Base-by-base conservation (phyloP, 1,140 invertebrate species). In the Pantala flavescens region DNA sequence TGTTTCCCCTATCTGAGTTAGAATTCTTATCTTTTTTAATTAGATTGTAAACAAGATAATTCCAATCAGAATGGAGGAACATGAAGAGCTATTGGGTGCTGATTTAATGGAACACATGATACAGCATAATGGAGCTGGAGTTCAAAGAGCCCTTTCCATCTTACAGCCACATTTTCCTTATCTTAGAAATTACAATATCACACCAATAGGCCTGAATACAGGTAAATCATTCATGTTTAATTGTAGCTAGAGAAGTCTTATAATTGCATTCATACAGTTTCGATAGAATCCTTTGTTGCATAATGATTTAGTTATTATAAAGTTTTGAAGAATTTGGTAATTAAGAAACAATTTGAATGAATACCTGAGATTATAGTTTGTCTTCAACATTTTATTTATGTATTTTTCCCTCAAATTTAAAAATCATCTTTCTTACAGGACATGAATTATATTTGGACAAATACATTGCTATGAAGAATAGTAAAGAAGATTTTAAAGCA, bases 41-140 rank as follows among this genome's bases (percentile, higher is more conserved):
- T 75, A 89, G 88, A 72, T 89, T 24, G 89, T 96, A 12, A 89
- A 95, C 80, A 89, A 88, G 79, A 84, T 95, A 7, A 84, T 94
- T 78, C 90, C 90, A 10, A 93, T 97, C 73, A 85, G 94, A 43
- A 93, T 96, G 92, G 87, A 89, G 72, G 86, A 89, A 0, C 88
- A 93, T 75, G 92, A 94, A 73, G 94, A 97, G 81, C 83, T 96
- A 23, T 80, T 96, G 0, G 94, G 94, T 3, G 94, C 94, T 16
- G 94, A 96, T 86, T 84, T 95, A 19, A 90, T 91, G 0, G 94
- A 96, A 80, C 95, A 96, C 82, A 87, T 88, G 71, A 90, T 96
- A 73, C 82, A 84, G 77, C 87, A 89, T 79, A 83, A 86, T 36
- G 76, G 80, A 55, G 77, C 88, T 83, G 89, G 88, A n/a, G 84